A percentile compares a stretch with the other conserved stretches of the same genome.
These are phyloP conservation scores for Microctonus hyperodae DNA, from an alignment of 2,888 invertebrate genomes.

Conservation along the genomic window DNA sequence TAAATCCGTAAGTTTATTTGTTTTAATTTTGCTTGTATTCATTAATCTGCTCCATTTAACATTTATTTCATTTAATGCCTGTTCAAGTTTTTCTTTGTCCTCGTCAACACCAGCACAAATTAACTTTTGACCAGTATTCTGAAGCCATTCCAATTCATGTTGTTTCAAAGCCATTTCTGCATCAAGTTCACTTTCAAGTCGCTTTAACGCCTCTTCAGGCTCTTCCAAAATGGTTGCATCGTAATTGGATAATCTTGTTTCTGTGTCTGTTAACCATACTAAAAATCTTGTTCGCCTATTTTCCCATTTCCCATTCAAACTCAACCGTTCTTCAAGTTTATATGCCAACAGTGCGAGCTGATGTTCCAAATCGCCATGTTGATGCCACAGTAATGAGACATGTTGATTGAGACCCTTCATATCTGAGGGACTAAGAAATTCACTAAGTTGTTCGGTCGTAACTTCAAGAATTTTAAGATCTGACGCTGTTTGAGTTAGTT, in stretches of 20 bases:
- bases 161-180: constrained; percentile 79
- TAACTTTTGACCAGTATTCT: constrained; percentile 72
- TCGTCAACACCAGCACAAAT: constrained; percentile 70
- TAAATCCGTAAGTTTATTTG: constrained; percentile 76
- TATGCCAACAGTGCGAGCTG: constrained; percentile 77
- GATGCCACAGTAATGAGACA: constrained; percentile 80
- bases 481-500: constrained; percentile 67
- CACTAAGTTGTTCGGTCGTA: constrained; percentile 82
- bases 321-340: constrained; percentile 77
- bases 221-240: constrained; percentile 65
- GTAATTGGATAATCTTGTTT: constrained; percentile 64
- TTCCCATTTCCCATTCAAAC: constrained; percentile 76
- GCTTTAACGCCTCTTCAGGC: constrained; percentile 76
- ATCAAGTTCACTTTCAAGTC: constrained; percentile 77
- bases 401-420: constrained; percentile 81
- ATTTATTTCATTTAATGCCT: constrained; percentile 69
- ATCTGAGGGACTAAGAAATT: constrained; percentile 84
- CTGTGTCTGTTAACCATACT: constrained; percentile 75
- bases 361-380: constrained; percentile 81
- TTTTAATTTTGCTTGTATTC: constrained; percentile 71
- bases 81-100: constrained; percentile 68
- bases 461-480: constrained; percentile 77
- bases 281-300: constrained; percentile 71
- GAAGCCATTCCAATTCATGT: constrained; percentile 80
- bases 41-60: constrained; percentile 75